Conservation (phyloP, 1,140 invertebrate genomes). For the Drosophila bocqueti region DNA sequence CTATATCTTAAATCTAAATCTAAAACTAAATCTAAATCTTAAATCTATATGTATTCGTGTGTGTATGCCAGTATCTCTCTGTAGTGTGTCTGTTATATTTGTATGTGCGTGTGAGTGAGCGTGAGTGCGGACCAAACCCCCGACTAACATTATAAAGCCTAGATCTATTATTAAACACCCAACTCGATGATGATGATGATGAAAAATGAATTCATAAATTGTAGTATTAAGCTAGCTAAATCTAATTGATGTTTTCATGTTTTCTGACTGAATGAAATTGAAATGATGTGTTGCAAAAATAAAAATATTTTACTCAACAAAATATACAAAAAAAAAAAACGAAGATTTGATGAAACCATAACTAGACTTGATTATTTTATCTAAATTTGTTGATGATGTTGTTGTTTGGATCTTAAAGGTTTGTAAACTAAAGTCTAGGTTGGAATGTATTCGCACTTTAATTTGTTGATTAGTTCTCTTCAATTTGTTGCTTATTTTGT, state of each 20-base stretch:
- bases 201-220: conserved; percentile 38
- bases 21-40: neutral
- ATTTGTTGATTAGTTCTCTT: conserved; percentile 30
- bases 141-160: conserved; percentile 52
- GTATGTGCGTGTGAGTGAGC: conserved; percentile 31
- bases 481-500: conserved; percentile 53
- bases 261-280: conserved; percentile 70
- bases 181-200: conserved; percentile 32
- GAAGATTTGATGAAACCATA: conserved; percentile 26
- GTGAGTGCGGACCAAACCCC: conserved; percentile 23
- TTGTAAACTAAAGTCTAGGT: conserved; percentile 38
- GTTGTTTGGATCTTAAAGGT: conserved; percentile 31
- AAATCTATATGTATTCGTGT: conserved; percentile 61
- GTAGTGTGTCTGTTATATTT: conserved; percentile 33
- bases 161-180: conserved; percentile 44
- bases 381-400: conserved; percentile 37
- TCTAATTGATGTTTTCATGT: conserved; percentile 79
- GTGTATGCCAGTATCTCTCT: conserved; percentile 34
- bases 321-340: conserved; percentile 22
- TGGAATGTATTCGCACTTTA: conserved; percentile 1
- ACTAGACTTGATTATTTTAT: conserved; percentile 6
- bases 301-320: conserved; percentile 76
- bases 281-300: conserved; percentile 72
- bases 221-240: conserved; percentile 69
- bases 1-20: conserved; percentile 13